A percentile compares a stretch with the other conserved stretches of the same genome.
These are phyloP conservation scores for Spheniscus humboldti DNA, from an alignment of 2,797 vertebrate species.

Conservation along the genomic window DNA sequence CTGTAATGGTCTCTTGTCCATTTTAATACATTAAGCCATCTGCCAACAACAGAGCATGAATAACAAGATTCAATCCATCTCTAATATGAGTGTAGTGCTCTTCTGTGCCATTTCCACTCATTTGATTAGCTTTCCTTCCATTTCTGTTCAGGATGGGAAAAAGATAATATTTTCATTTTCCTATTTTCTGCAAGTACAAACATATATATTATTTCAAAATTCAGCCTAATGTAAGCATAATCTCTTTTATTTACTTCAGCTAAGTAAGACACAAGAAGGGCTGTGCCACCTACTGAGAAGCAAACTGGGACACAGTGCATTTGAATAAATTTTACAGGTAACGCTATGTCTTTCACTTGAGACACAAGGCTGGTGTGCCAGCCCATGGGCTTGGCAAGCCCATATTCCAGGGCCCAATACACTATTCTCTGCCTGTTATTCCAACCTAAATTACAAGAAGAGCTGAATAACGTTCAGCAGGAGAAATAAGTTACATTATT, in stretches of 20 bases:
- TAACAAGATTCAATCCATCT: not conserved
- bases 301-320: not conserved
- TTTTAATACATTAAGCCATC: slow-evolving; percentile 6
- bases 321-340: not conserved
- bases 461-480: not conserved
- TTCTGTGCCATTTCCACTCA: not conserved
- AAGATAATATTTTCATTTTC: not conserved
- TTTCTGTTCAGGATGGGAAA: not conserved
- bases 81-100: not conserved
- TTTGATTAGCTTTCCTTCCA: not conserved
- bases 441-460: not conserved
- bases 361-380: not conserved
- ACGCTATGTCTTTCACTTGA: not conserved
- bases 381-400: not conserved
- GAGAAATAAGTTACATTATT: not conserved
- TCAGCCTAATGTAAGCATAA: not conserved
- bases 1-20: not conserved
- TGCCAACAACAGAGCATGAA: slow-evolving; percentile 9
- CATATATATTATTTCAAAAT: not conserved
- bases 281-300: not conserved
- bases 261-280: not conserved
- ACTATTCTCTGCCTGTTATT: not conserved
- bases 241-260: not conserved
- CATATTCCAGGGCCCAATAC: not conserved
- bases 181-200: not conserved